Base-by-base conservation (phyloP, 1,140 invertebrate genomes). In the Saxidomus purpurata region DNA sequence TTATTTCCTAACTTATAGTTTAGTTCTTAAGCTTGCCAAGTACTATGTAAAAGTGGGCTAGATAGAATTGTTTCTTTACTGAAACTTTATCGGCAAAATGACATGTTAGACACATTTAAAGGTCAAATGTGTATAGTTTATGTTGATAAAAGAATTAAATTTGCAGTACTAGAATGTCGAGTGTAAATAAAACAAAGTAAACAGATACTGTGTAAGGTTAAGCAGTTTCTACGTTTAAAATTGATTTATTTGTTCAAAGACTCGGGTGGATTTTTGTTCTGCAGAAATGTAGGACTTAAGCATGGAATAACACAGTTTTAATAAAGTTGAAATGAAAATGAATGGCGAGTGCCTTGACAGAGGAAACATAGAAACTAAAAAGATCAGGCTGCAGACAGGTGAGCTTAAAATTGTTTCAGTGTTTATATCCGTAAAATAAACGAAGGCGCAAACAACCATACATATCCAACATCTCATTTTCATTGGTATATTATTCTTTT, bases 1-100 rank as follows among this genome's bases (percentile, higher is more conserved):
- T 25, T 31, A 77, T 77, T 77, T 77, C 74, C 4, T 77, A 47
- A 13, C 25, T 49, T 1, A 77, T 77, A 25, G 40, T 77, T 77
- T 47, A 77, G 47, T 77, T 77, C 36, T 77, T 77, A 43, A 47
- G 69, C 69, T 49, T 49, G 74, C 49, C 40, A 49, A 15, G 36
- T 3, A 19, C 6, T 28, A 34, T 71, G 67, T 38, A 38, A 71
- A 38, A 63, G n/a, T 25, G 59, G 25, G 59, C 4, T 28, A 63
- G 59, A 63, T 63, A 63, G 3, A 63, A 28, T 28, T 63, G 28
- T 63, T 28, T 63, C n/a, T 63, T 25, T 8, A 63, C 19, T 9
- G 59, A 63, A 63, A 63, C 19, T 15, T 63, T 63, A 63, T 28
- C 52, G 25, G n/a, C 59, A 19, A 8, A 63, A 25, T 28, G 59